Percentiles rank a stretch among this genome's conserved stretches.
phyloP scores from a whole-genome alignment of 2,113 vertebrate species.

The Ceyx cyanopectus region DNA sequence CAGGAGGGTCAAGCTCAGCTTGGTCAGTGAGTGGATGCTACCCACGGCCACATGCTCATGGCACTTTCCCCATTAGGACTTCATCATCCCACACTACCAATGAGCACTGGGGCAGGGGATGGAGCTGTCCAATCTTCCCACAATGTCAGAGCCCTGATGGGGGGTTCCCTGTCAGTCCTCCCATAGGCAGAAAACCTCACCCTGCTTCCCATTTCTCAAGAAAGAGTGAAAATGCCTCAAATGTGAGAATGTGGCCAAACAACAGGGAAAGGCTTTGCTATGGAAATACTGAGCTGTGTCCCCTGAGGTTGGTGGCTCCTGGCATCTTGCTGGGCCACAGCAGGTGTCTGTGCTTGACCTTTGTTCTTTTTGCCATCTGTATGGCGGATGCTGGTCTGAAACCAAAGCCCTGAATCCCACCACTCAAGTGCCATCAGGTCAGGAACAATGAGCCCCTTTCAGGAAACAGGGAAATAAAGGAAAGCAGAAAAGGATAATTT shows the following conservation, averaged over 20 bases:
- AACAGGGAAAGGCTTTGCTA: background rate
- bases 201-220: background rate
- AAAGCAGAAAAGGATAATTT: slow-evolving; percentile 1
- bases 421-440: background rate
- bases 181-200: background rate
- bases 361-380: background rate
- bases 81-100: background rate
- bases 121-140: background rate
- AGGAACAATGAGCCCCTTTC: background rate
- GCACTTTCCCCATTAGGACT: rapidly evolving
- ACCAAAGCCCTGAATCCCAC: background rate
- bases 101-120: rapidly evolving
- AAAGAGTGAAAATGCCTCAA: slow-evolving; percentile 3
- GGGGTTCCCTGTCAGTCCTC: background rate
- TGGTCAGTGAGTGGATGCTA: background rate
- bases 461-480: slow-evolving; percentile 14
- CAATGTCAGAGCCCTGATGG: rapidly evolving
- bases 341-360: rapidly evolving
- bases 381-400: background rate
- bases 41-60: background rate
- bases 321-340: background rate
- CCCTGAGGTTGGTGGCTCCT: background rate
- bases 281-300: background rate
- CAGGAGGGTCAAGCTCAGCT: too few species aligned
- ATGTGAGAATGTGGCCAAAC: background rate